Percentiles rank a stretch among this genome's conserved stretches.
phyloP scores from a whole-genome alignment of 2,797 vertebrate species.

The Cetoscarus ocellatus region DNA sequence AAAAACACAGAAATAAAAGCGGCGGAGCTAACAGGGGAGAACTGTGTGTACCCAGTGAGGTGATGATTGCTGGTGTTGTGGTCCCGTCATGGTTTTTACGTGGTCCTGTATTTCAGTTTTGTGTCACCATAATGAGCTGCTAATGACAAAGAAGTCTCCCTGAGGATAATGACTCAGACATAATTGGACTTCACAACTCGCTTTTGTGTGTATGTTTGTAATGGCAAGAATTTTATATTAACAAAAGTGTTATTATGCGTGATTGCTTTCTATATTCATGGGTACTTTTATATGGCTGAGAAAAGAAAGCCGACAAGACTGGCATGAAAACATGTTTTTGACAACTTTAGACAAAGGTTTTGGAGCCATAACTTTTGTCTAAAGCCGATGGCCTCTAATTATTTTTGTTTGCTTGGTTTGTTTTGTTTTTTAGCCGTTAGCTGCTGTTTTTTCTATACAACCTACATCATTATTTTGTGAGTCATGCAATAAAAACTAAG shows the following conservation, averaged over 20 bases:
- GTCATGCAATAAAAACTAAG: too few relatives aligned
- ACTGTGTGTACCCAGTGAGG: conserved; percentile 23
- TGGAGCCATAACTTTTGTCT: too few relatives aligned
- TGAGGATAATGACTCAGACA: conserved; percentile 23
- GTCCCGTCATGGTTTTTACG: conserved; percentile 41
- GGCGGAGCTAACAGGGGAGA: background rate
- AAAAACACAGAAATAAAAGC: conserved; percentile 45
- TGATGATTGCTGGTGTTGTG: conserved; percentile 49
- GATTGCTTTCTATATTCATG: conserved; percentile 3
- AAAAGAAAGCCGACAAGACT: background rate
- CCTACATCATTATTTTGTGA: too few relatives aligned
- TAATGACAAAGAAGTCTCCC: conserved; percentile 34
- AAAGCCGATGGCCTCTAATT: too few relatives aligned
- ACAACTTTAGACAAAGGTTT: conserved; percentile 4
- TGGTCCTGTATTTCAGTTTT: conserved; percentile 49
- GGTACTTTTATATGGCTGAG: background rate
- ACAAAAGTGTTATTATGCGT: conserved; percentile 21
- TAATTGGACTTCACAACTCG: conserved; percentile 39
- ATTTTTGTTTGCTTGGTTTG: too few relatives aligned
- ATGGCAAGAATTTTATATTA: conserved; percentile 25
- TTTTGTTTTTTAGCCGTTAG: too few relatives aligned
- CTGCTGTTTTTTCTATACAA: too few relatives aligned
- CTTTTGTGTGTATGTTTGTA: conserved; percentile 37
- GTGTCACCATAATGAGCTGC: conserved; percentile 51
- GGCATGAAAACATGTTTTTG: conserved; percentile 2